Base-by-base conservation (phyloP, 2,113 vertebrate species). In the Blennius ocellaris region DNA sequence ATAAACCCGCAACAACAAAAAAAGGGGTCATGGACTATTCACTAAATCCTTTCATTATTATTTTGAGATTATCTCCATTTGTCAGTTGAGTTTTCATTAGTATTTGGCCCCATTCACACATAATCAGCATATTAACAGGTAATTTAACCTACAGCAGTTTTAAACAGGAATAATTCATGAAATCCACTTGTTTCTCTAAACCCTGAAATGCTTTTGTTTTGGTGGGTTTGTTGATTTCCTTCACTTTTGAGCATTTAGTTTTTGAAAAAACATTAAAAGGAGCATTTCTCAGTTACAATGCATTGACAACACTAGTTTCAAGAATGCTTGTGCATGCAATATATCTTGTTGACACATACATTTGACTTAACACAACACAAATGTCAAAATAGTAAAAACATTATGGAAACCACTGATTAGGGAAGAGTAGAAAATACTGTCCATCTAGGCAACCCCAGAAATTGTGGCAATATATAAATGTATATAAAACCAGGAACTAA, bases 1-100 rank as follows among this genome's bases (percentile, higher is more conserved):
- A 86, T 61, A 80, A 59, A n/a, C 14, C 69, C 62, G 54, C 30
- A 30, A 67, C 58, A 75, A 73, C 87, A 73, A 76, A 30, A n/a
- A 30, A 30, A 30, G 21, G 78, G 78, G 69, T 61, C 69, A 73
- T 4, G 40, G 67, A 66, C 63, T 69, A 43, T 41, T 73, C n/a
- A 11, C 52, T 69, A 49, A 74, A 80, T 77, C 58, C 44, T 58
- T 76, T 77, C 8, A 38, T 71, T 68, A 36, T 83, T 43, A 37
- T 76, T 84, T 61, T 54, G 73, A 68, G 51, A 69, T 80, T 6
- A 79, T 69, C 36, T 59, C 6, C 15, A 15, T 50, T 51, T 54
- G 54, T 59, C 66, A 65, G 36, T 16, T 8, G 52, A 43, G 14
- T 64, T 69, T 75, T 50, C 16, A 55, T 65, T 69, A 56, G 40